These are phyloP conservation scores for Xestoiulus laeticollis DNA, from an alignment of 2,888 invertebrate species.

Conservation along the genomic window DNA sequence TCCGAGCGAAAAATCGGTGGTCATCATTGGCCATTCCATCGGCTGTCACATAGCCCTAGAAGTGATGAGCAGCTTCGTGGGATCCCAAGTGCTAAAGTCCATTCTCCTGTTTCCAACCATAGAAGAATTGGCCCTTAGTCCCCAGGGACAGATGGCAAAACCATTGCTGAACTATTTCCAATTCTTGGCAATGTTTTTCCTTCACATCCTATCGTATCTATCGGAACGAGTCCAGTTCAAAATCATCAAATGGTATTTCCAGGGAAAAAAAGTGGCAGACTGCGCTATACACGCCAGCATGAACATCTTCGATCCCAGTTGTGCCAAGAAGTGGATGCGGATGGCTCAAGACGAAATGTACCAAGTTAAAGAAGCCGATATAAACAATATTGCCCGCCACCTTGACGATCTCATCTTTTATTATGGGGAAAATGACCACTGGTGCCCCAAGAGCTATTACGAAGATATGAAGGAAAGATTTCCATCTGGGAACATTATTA, in stretches of 20 bases:
- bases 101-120: constrained; percentile 85
- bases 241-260: constrained; percentile 61
- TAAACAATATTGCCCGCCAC: constrained; percentile 70
- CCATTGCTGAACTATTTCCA: constrained; percentile 68
- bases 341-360: constrained; percentile 84
- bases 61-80: constrained; percentile 69
- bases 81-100: constrained; percentile 66
- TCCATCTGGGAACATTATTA: constrained; percentile 71
- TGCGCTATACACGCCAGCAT: constrained; percentile 62
- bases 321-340: constrained; percentile 65
- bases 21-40: constrained; percentile 90
- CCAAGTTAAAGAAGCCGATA: constrained; percentile 75
- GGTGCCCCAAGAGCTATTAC: constrained; percentile 82
- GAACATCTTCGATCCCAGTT: constrained; percentile 61
- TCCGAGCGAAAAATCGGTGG: constrained; percentile 76
- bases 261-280: constrained; percentile 58
- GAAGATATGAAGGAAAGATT: constrained; percentile 72
- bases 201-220: constrained; percentile 60
- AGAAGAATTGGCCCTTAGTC: constrained; percentile 80
- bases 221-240: constrained; percentile 58
- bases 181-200: constrained; percentile 61
- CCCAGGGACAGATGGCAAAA: constrained; percentile 77
- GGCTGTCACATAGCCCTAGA: constrained; percentile 85
- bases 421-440: constrained; percentile 81
- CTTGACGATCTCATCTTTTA: constrained; percentile 77